Conservation (phyloP, 2,797 vertebrate genomes). For the Pseudotriccus pelzelni region DNA sequence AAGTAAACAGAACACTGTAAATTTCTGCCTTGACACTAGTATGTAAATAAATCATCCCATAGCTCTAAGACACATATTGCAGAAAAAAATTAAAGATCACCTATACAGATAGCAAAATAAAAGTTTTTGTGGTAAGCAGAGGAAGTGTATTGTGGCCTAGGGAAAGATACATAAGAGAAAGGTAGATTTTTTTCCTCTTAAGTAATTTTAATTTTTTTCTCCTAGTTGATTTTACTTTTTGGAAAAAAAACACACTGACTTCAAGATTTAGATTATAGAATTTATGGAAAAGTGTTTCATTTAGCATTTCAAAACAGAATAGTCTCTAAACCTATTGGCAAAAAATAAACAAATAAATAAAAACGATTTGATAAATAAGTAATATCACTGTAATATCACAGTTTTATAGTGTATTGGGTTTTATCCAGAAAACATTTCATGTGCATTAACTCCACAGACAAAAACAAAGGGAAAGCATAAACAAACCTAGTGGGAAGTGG, state of each 20-base stretch:
- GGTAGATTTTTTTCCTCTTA: neutral
- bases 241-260: neutral
- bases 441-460: neutral
- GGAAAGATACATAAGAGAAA: neutral
- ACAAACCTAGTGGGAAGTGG: neutral
- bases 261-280: neutral
- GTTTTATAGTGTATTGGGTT: neutral
- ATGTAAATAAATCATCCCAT: neutral
- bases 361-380: neutral
- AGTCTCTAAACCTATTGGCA: neutral
- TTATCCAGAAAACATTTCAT: neutral
- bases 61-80: neutral
- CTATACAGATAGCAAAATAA: neutral
- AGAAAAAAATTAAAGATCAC: neutral
- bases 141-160: rapidly evolving
- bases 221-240: neutral
- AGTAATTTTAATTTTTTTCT: neutral
- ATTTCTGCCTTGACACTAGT: neutral
- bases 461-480: neutral
- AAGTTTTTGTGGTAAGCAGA: neutral
- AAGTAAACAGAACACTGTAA: neutral
- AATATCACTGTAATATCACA: neutral
- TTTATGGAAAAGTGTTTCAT: neutral
- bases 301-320: neutral
- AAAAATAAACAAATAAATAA: neutral